Evolutionary conservation across 2,113 vertebrate genomes (phyloP).

Genomic region (Cariama cristata): DNA sequence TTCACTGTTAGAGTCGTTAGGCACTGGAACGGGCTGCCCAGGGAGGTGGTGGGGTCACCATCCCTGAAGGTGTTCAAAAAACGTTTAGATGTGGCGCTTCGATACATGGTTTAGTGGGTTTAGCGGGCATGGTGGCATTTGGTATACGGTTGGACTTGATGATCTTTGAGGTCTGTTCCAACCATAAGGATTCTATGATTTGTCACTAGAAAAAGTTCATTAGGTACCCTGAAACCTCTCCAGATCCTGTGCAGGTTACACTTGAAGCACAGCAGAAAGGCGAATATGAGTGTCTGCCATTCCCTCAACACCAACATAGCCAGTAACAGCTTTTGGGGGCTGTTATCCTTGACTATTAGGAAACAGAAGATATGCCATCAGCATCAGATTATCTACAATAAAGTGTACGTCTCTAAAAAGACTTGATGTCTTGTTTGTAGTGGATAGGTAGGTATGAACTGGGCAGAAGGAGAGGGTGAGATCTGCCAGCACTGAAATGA

Average conservation of each 20-base stretch:
- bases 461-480: not conserved
- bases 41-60: no score
- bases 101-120: no score
- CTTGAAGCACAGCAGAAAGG: not conserved
- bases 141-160: no score
- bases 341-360: not conserved
- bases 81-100: no score
- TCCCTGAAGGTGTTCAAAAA: no score
- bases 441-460: not conserved
- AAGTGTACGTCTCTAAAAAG: not conserved
- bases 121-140: no score
- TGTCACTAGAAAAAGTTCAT: not conserved
- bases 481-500: not conserved
- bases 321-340: not conserved
- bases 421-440: not conserved
- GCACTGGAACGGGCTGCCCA: no score
- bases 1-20: no score
- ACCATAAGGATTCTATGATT: no score
- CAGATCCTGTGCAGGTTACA: not conserved
- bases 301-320: not conserved
- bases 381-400: not conserved
- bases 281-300: not conserved
- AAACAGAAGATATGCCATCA: not conserved
- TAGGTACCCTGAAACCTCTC: not conserved
- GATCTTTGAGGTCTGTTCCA: no score